These are phyloP conservation scores for Pseudopleuronectes americanus DNA, from an alignment of 2,797 vertebrate genomes.

Conservation along the genomic window DNA sequence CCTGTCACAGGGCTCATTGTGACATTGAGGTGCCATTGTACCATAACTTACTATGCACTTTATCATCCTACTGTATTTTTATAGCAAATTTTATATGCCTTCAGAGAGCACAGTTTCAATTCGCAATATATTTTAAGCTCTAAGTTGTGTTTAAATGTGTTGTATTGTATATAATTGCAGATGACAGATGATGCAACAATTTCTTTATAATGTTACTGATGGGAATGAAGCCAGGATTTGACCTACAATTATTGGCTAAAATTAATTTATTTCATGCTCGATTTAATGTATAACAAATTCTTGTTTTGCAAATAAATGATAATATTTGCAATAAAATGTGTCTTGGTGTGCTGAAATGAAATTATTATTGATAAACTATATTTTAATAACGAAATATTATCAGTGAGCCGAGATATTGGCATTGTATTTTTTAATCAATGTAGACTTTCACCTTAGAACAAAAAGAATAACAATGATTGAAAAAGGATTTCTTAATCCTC, in stretches of 20 bases:
- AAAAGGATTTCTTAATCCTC: neutral
- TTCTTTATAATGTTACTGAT: constrained; percentile 60
- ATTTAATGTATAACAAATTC: constrained; percentile 37
- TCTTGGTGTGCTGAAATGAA: constrained; percentile 42
- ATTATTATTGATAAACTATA: constrained; percentile 61
- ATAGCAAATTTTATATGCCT: constrained; percentile 33
- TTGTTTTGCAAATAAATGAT: constrained; percentile 45
- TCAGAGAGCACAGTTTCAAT: constrained; percentile 40
- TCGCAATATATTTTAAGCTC: constrained; percentile 40
- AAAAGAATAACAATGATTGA: neutral
- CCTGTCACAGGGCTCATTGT: constrained; percentile 43
- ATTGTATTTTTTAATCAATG: neutral
- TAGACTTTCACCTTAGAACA: neutral
- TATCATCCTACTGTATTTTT: constrained; percentile 72
- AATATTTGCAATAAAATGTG: constrained; percentile 38
- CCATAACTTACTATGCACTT: constrained; percentile 74
- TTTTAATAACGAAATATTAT: constrained; percentile 77
- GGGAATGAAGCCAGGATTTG: constrained; percentile 45
- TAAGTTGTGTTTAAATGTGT: constrained; percentile 48
- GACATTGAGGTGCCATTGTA: constrained; percentile 50
- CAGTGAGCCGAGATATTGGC: constrained; percentile 10
- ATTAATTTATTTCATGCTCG: constrained; percentile 55
- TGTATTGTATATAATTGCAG: constrained; percentile 28
- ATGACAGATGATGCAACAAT: constrained; percentile 31
- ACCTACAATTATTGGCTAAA: constrained; percentile 55